Conservation (phyloP, 35 echinoderm and acorn worm species). For the Lytechinus pictus region DNA sequence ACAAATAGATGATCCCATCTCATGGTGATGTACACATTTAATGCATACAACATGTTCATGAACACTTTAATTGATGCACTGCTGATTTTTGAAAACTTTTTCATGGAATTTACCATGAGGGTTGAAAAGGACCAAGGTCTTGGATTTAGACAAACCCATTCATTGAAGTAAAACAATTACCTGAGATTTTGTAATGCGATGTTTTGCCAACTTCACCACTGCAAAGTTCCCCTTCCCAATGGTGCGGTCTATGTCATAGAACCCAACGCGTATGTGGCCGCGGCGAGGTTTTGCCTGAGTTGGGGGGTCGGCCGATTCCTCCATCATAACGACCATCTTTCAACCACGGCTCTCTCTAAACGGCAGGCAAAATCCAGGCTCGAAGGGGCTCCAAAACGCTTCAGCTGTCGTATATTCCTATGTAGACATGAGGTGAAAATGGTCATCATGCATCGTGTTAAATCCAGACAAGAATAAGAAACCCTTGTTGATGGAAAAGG, state of each 20-base stretch:
- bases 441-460: background rate
- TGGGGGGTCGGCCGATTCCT: slow-evolving; percentile 40
- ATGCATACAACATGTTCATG: no score
- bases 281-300: slow-evolving; percentile 52
- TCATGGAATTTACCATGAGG: no score
- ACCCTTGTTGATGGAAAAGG: background rate
- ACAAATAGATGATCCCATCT: no score
- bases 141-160: no score
- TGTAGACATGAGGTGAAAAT: background rate
- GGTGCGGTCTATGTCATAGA: slow-evolving; percentile 90
- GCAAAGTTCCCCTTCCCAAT: slow-evolving; percentile 98
- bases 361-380: background rate
- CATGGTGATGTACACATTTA: no score
- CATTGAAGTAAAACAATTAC: background rate
- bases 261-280: slow-evolving; percentile 80
- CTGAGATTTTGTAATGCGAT: slow-evolving; percentile 92
- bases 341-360: background rate
- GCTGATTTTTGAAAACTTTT: no score
- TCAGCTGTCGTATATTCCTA: slow-evolving; percentile 14
- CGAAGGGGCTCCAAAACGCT: background rate
- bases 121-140: no score
- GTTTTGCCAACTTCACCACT: slow-evolving; percentile 92
- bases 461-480: background rate
- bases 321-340: slow-evolving; percentile 66
- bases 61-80: no score